phyloP scores from a whole-genome alignment of 2,113 vertebrate genomes.

The Callipepla californica region DNA sequence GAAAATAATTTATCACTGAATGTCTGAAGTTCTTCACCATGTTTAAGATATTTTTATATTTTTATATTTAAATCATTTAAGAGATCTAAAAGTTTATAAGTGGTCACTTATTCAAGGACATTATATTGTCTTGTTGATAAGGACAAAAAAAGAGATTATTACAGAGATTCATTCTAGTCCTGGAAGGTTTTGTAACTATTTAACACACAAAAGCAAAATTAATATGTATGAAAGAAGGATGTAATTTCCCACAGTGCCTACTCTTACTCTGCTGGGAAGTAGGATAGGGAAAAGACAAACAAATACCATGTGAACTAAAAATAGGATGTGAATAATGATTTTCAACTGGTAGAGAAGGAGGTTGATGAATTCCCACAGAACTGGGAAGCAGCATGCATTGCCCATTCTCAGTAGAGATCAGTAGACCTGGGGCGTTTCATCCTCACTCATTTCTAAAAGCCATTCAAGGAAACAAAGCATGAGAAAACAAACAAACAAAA shows the following conservation, averaged over 20 bases:
- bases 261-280: constrained; percentile 1
- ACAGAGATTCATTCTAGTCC: not conserved
- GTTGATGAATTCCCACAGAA: constrained; percentile 15
- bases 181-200: not conserved
- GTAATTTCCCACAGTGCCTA: constrained; percentile 41
- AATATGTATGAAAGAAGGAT: not conserved
- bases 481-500: fast-evolving
- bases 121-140: not conserved
- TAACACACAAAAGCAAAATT: not conserved
- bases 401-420: not conserved
- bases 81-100: not conserved
- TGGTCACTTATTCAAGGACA: not conserved
- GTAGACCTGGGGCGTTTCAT: not conserved
- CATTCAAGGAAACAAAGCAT: not conserved
- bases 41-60: not conserved
- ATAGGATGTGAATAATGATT: not conserved
- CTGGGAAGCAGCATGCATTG: not conserved
- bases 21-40: not conserved
- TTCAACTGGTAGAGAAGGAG: not conserved
- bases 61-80: not conserved
- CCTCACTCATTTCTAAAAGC: not conserved
- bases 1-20: not conserved
- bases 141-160: not conserved
- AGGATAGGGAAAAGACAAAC: constrained; percentile 21
- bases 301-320: constrained; percentile 34